A percentile compares a stretch with the other conserved stretches of the same genome.
Conservation (phyloP, 2,888 invertebrate species). For the Linnaemya vulpina region DNA sequence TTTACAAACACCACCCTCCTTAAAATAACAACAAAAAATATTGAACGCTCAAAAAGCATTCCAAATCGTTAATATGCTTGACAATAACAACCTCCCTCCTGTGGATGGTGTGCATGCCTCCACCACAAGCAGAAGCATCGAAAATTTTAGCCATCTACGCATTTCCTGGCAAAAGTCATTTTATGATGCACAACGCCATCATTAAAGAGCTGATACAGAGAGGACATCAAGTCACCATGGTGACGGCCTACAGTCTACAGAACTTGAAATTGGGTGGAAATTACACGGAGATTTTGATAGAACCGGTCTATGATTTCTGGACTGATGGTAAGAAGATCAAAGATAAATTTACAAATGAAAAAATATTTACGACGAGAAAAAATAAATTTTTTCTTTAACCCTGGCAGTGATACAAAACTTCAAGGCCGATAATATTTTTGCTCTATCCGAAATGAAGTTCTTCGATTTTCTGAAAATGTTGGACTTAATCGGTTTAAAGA, state of each 20-base stretch:
- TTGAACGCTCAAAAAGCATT: too few species aligned
- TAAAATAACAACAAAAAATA: too few species aligned
- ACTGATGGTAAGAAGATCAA: slow-evolving; percentile 75
- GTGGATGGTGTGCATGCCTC: slow-evolving; percentile 26
- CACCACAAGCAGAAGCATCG: slow-evolving; percentile 72
- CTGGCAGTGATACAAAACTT: slow-evolving; percentile 78
- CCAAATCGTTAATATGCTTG: slow-evolving; percentile 30
- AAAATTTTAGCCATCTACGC: slow-evolving; percentile 83
- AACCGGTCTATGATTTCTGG: slow-evolving; percentile 81
- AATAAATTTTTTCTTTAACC: background rate
- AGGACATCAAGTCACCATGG: slow-evolving; percentile 83
- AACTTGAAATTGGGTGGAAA: slow-evolving; percentile 77
- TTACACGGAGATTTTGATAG: slow-evolving; percentile 81
- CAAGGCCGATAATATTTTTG: slow-evolving; percentile 78
- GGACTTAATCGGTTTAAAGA: slow-evolving; percentile 78
- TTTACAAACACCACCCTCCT: too few species aligned
- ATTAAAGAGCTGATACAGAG: slow-evolving; percentile 82
- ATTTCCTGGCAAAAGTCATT: slow-evolving; percentile 84
- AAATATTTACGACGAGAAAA: background rate
- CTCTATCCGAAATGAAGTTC: slow-evolving; percentile 77
- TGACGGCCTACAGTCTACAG: slow-evolving; percentile 77
- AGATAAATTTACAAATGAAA: background rate
- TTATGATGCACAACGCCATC: slow-evolving; percentile 83
- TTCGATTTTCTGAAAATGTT: slow-evolving; percentile 78
- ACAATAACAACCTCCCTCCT: slow-evolving; percentile 6